A percentile compares a stretch with the other conserved stretches of the same genome.
Conservation (phyloP, 2,797 vertebrate species). For the Sitta carolinensis region DNA sequence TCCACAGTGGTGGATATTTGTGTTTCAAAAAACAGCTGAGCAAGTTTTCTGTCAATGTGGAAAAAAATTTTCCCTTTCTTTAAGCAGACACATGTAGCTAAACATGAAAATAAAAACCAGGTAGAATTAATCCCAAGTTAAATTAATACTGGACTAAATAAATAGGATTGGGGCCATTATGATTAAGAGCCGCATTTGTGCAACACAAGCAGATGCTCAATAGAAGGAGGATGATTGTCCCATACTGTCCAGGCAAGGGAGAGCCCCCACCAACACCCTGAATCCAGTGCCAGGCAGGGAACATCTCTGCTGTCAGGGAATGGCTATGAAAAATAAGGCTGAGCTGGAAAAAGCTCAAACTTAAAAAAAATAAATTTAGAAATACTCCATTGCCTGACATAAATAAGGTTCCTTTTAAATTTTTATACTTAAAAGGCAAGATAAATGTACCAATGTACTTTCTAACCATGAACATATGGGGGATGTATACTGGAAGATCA, state of each 20-base stretch:
- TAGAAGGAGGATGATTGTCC: background rate
- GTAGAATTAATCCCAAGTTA: slow-evolving; percentile 41
- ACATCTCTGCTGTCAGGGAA: background rate
- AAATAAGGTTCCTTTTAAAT: background rate
- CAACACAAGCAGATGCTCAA: slow-evolving; percentile 27
- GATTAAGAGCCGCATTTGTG: slow-evolving; percentile 40
- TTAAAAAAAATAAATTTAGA: fast-evolving
- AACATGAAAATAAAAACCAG: slow-evolving; percentile 1
- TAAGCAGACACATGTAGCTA: background rate
- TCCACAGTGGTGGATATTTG: background rate
- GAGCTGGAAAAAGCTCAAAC: background rate
- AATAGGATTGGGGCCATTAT: slow-evolving; percentile 46
- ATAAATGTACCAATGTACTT: background rate
- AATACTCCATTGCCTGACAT: background rate
- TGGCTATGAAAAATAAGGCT: background rate
- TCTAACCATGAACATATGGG: background rate
- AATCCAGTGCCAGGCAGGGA: background rate
- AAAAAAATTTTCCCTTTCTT: background rate
- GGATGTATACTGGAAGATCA: background rate
- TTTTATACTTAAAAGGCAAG: background rate
- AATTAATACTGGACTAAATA: slow-evolving; percentile 34
- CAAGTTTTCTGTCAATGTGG: background rate
- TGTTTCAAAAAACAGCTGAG: background rate
- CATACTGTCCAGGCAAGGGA: background rate
- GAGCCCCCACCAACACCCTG: background rate